Conservation (phyloP, 2,113 vertebrate species). For the Sinocyclocheilus maitianheensis region DNA sequence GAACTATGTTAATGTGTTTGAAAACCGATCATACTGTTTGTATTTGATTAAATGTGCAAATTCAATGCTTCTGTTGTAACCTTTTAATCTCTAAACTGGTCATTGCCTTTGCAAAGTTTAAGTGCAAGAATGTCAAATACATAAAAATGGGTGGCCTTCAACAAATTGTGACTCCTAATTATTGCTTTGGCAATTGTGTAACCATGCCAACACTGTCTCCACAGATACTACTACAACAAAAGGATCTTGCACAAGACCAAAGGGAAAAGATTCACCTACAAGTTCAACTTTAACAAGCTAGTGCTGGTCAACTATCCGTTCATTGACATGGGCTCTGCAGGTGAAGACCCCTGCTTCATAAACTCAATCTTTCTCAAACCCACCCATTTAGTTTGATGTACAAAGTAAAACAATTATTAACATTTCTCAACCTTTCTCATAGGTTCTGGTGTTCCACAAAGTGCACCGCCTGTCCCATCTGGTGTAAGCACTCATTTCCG, state of each 20-base stretch:
- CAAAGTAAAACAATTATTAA: not conserved
- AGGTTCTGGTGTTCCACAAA: slow-evolving; percentile 88
- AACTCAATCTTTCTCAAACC: not conserved
- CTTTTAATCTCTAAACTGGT: not conserved
- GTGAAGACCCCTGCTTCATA: slow-evolving; percentile 52
- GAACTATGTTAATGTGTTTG: not conserved
- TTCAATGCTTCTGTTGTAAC: not conserved
- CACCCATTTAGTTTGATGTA: not conserved
- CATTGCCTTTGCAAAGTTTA: not conserved
- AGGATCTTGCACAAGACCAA: slow-evolving; percentile 93
- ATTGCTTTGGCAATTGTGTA: slow-evolving; percentile 31
- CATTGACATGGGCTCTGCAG: slow-evolving; percentile 85
- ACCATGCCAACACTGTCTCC: slow-evolving; percentile 43
- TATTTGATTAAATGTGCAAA: not conserved
- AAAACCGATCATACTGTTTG: not conserved
- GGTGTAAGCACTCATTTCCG: slow-evolving; percentile 84
- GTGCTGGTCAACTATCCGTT: slow-evolving; percentile 93
- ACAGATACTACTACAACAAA: slow-evolving; percentile 93
- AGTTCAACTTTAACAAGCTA: slow-evolving; percentile 94
- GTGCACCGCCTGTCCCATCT: slow-evolving; percentile 84
- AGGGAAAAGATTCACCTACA: slow-evolving; percentile 93
- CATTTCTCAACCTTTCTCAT: not conserved
- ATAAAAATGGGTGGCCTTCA: not conserved
- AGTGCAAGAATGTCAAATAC: not conserved
- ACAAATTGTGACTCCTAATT: not conserved